phyloP scores from a whole-genome alignment of 2,113 vertebrate species.

The Gadus macrocephalus region DNA sequence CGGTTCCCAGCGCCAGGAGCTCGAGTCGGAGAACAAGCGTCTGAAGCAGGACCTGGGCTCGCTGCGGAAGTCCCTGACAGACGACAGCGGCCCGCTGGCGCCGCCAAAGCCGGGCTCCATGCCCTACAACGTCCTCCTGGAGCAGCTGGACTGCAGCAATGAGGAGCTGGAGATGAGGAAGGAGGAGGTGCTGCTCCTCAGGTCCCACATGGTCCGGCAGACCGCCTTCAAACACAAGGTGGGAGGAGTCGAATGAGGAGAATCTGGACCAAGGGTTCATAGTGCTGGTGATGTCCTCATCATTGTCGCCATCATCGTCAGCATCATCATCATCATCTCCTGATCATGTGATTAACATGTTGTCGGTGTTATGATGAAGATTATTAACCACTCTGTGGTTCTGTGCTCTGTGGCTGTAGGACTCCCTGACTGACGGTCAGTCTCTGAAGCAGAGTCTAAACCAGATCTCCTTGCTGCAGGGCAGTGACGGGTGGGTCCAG shows the following conservation, averaged over 20 bases:
- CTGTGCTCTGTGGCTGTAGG: constrained; percentile 29
- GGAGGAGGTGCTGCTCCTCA: constrained; percentile 92
- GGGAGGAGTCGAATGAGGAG: constrained; percentile 1
- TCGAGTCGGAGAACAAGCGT: constrained; percentile 93
- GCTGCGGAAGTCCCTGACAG: constrained; percentile 82
- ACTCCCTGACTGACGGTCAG: constrained; percentile 45
- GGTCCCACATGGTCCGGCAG: constrained; percentile 90
- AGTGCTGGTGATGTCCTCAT: no score
- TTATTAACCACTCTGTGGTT: no score
- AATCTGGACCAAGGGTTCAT: no score
- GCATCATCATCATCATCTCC: no score
- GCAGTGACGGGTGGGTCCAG: constrained; percentile 43
- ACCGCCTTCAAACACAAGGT: constrained; percentile 90
- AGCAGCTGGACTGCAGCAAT: constrained; percentile 84
- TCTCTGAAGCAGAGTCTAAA: constrained; percentile 47
- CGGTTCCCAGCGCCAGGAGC: constrained; percentile 82
- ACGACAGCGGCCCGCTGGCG: constrained; percentile 65
- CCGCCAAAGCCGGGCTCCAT: constrained; percentile 75
- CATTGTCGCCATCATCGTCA: no score
- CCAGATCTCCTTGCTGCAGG: constrained; percentile 44
- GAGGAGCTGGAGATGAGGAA: constrained; percentile 93
- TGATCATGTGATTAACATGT: no score
- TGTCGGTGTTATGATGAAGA: no score
- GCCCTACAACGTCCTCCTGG: constrained; percentile 84
- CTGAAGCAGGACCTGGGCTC: constrained; percentile 91